Evolutionary conservation across 1,140 invertebrate genomes (phyloP).

Genomic region (Pseudoatta argentina): DNA sequence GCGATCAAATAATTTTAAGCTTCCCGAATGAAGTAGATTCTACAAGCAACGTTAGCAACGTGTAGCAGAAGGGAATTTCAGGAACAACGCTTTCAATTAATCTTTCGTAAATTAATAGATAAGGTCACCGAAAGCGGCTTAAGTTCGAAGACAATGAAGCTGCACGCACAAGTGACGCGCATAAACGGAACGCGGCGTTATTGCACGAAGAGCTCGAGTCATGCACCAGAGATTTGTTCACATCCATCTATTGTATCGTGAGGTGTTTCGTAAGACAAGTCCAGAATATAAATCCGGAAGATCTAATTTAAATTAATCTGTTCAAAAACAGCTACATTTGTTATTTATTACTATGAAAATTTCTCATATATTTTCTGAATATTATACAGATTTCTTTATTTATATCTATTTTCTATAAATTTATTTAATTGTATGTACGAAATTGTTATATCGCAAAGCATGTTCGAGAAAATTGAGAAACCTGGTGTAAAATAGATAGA

Average conservation of each 20-base stretch:
- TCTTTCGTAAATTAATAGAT: slow-evolving; percentile 67
- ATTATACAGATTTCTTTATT: neutral
- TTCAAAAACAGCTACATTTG: neutral
- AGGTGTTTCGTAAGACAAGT: slow-evolving; percentile 10
- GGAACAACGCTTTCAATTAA: slow-evolving; percentile 55
- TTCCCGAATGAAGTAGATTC: slow-evolving; percentile 28
- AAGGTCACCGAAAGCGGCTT: slow-evolving; percentile 61
- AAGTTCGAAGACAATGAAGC: slow-evolving; percentile 43
- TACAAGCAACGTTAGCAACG: slow-evolving; percentile 28
- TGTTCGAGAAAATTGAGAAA: neutral
- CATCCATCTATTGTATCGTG: slow-evolving; percentile 41
- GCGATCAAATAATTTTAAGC: slow-evolving; percentile 29
- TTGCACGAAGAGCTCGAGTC: slow-evolving; percentile 47
- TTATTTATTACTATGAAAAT: neutral
- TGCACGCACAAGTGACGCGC: slow-evolving; percentile 49
- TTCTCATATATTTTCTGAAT: neutral
- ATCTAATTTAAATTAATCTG: slow-evolving; percentile 41
- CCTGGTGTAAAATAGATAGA: neutral
- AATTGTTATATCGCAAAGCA: neutral
- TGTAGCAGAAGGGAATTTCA: slow-evolving; percentile 17
- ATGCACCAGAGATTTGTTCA: slow-evolving; percentile 53
- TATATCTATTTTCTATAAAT: neutral
- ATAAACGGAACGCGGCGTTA: slow-evolving; percentile 41
- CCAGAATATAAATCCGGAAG: slow-evolving; percentile 31
- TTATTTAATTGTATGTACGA: neutral